Conservation (phyloP, 2,797 vertebrate species). For the Lagorchestes hirsutus region DNA sequence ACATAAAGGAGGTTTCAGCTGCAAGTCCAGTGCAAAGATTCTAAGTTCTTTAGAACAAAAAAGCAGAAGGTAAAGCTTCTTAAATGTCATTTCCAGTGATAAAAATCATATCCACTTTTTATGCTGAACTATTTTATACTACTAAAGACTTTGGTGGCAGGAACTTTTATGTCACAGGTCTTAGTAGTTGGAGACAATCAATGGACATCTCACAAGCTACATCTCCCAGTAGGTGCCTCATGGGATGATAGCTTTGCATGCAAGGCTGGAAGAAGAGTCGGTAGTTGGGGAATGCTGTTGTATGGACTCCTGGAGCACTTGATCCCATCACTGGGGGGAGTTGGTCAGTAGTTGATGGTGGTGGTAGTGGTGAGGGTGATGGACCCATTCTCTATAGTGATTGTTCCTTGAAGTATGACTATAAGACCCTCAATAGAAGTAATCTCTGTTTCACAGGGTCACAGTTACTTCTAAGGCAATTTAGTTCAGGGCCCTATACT, state of each 20-base stretch:
- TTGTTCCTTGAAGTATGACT: not conserved
- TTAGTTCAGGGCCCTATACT: not conserved
- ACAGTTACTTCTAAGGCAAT: no score
- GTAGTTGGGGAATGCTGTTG: not conserved
- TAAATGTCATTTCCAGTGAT: not conserved
- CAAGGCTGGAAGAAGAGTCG: not conserved
- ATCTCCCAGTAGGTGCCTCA: not conserved
- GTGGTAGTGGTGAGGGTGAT: not conserved
- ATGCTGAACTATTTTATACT: not conserved
- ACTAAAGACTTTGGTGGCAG: not conserved
- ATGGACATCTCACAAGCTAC: not conserved
- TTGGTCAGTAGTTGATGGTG: not conserved
- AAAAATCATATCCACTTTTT: not conserved
- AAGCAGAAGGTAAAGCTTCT: not conserved
- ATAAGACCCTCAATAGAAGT: not conserved
- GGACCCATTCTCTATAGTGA: not conserved
- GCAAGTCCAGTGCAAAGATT: not conserved
- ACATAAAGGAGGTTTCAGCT: not conserved
- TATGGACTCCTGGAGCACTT: not conserved
- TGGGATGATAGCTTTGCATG: not conserved
- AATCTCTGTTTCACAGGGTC: not conserved
- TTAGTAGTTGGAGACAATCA: not conserved
- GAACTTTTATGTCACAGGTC: not conserved
- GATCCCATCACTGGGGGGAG: not conserved
- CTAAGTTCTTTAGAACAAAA: not conserved